Base-by-base conservation (phyloP, 23 tunicate genomes). In the Diplosoma virens region DNA sequence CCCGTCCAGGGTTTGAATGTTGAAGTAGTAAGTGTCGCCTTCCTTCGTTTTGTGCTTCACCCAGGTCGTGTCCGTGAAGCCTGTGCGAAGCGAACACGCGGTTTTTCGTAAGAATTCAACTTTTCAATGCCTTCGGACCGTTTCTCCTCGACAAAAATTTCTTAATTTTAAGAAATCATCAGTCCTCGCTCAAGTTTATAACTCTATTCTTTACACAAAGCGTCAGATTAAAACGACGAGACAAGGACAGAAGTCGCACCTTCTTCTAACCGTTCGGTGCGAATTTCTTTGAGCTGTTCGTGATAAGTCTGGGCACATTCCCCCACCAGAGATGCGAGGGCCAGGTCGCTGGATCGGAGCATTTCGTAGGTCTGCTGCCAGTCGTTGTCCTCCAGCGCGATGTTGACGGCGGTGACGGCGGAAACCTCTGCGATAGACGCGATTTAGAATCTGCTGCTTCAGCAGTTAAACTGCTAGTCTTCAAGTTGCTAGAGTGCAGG, bases 351-450 rank as follows among this genome's bases (percentile, higher is more conserved):
- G 56, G 73, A 85, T 11, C 71, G 45, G 29, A 94, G 69, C 71
- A 87, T 59, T 34, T 83, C 90, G 76, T 82, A 94, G 2, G 87
- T 74, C 67, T 87, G 90, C 58, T 94, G 90, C 77, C 82, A 83
- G 37, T 88, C 95, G 25, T 79, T 91, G 32, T 73, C 91, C 26
- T 87, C 95, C 0, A 94, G 59, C 5, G 94, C 87, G 1, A 88
- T 84, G 80, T 94, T 94, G 28, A 94, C 94, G 18, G 99, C 95
- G 0, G 89, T 79, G 3, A 94, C 99, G 17, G 99, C 99, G 37
- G 99, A 83, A 0, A 67, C 90, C 88, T 92, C 97, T 92, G 93
- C 28, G n/a, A n/a, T n/a, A n/a, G n/a, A n/a, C n/a, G n/a, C n/a
- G n/a, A n/a, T n/a, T n/a, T n/a, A n/a, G n/a, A n/a, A n/a, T n/a